phyloP scores from a whole-genome alignment of 1,140 invertebrate genomes.

The Psix sp. region DNA sequence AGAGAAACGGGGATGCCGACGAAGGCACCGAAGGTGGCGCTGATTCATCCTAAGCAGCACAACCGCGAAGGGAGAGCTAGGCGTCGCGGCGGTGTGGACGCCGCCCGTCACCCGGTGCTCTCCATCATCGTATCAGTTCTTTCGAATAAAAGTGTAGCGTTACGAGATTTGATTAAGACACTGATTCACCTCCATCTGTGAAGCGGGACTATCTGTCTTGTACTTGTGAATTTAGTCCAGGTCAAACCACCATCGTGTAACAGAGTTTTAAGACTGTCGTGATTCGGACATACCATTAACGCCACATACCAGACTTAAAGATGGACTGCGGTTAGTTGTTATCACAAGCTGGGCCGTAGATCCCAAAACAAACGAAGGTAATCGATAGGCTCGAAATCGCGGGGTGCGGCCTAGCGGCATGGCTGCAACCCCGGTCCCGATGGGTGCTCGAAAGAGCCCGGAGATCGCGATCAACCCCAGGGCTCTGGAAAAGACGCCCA shows the following conservation, averaged over 20 bases:
- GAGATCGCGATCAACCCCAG: constrained; percentile 73
- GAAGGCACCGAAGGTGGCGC: constrained; percentile 58
- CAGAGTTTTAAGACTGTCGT: not conserved
- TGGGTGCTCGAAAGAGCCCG: constrained; percentile 60
- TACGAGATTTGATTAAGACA: too few relatives aligned
- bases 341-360: constrained; percentile 23
- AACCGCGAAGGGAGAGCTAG: constrained; percentile 61
- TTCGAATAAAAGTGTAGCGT: too few relatives aligned
- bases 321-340: constrained; percentile 29
- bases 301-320: constrained; percentile 4
- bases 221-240: constrained; percentile 5
- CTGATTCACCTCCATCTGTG: too few relatives aligned
- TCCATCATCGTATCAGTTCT: constrained; percentile 37
- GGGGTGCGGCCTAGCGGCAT: constrained; percentile 68
- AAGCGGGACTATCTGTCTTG: not conserved
- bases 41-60: constrained; percentile 56
- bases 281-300: not conserved
- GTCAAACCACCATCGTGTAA: constrained; percentile 25
- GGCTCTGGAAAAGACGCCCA: constrained; percentile 56
- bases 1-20: constrained; percentile 37
- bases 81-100: constrained; percentile 66
- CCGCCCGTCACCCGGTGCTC: constrained; percentile 63
- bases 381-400: constrained; percentile 65
- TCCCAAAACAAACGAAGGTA: constrained; percentile 29
- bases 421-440: constrained; percentile 65